phyloP scores from a whole-genome alignment of 2,113 vertebrate genomes.

The Taxidea taxus region DNA sequence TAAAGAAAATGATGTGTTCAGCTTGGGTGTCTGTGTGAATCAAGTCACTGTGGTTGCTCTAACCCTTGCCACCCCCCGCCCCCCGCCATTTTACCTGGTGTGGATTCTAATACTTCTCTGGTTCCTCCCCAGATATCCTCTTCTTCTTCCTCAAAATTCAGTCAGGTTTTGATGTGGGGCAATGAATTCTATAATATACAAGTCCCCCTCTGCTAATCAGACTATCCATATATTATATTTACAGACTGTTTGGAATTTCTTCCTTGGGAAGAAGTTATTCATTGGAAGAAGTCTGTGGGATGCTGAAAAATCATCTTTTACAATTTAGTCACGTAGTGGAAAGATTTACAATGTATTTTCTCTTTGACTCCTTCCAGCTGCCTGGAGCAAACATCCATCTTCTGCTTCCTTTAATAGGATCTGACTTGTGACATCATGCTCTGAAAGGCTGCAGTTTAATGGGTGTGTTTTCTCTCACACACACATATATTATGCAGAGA shows the following conservation, averaged over 20 bases:
- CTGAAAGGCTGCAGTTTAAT: slow-evolving; percentile 61
- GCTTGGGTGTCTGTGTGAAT: fast-evolving
- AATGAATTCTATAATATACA: fast-evolving
- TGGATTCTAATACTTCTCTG: background rate
- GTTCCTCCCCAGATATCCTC: fast-evolving
- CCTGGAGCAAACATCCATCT: slow-evolving; percentile 74
- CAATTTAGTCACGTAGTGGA: slow-evolving; percentile 53
- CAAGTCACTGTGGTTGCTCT: background rate
- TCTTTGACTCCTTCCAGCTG: slow-evolving; percentile 66
- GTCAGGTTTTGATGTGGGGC: background rate
- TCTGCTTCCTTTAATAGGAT: slow-evolving; percentile 70
- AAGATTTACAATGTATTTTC: slow-evolving; percentile 74
- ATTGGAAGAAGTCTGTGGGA: slow-evolving; percentile 10
- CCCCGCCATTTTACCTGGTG: background rate
- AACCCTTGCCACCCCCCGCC: background rate
- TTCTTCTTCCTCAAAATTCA: background rate
- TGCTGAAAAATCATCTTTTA: slow-evolving; percentile 68
- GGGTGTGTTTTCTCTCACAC: slow-evolving; percentile 37
- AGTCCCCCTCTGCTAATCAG: background rate
- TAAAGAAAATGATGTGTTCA: too few relatives aligned
- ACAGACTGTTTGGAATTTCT: slow-evolving; percentile 45
- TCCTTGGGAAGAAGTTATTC: slow-evolving; percentile 54
- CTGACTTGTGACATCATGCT: slow-evolving; percentile 74
- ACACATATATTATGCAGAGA: background rate
- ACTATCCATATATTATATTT: slow-evolving; percentile 3